Evolutionary conservation across 2,797 vertebrate genomes (phyloP).

Genomic region (Coluber constrictor): DNA sequence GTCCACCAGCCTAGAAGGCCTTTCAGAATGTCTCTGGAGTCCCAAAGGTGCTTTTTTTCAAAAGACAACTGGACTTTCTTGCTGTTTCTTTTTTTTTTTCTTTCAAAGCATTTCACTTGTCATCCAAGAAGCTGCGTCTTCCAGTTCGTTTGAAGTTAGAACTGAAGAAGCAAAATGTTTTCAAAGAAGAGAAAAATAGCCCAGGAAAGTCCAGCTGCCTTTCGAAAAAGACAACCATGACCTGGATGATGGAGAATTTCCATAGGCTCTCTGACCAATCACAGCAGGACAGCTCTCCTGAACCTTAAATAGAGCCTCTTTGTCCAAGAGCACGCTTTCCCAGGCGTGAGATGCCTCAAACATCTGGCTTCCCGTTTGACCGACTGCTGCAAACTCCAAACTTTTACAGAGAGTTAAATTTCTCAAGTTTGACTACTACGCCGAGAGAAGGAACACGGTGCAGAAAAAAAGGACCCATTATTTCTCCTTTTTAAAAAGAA

Average conservation of each 20-base stretch:
- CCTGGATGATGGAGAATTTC: background rate
- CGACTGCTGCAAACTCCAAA: background rate
- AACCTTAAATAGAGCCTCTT: background rate
- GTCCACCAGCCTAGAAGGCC: background rate
- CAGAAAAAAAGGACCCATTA: background rate
- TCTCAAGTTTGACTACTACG: background rate
- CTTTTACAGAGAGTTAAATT: too few species aligned
- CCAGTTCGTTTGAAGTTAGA: background rate
- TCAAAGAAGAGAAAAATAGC: background rate
- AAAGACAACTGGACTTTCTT: too few species aligned
- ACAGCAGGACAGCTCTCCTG: background rate
- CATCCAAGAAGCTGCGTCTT: background rate
- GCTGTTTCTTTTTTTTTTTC: too few species aligned
- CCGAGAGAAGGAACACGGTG: too few species aligned
- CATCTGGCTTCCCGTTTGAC: background rate
- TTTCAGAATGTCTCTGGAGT: background rate
- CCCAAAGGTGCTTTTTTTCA: too few species aligned
- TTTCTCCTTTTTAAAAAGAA: background rate
- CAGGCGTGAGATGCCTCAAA: background rate
- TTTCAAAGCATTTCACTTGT: background rate
- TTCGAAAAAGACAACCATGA: too few species aligned
- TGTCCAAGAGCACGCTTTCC: background rate
- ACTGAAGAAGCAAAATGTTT: background rate
- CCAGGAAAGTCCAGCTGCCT: background rate
- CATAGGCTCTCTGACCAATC: too few species aligned